Evolutionary conservation across 1,140 invertebrate genomes (phyloP).

Genomic region (Theocolax elegans): DNA sequence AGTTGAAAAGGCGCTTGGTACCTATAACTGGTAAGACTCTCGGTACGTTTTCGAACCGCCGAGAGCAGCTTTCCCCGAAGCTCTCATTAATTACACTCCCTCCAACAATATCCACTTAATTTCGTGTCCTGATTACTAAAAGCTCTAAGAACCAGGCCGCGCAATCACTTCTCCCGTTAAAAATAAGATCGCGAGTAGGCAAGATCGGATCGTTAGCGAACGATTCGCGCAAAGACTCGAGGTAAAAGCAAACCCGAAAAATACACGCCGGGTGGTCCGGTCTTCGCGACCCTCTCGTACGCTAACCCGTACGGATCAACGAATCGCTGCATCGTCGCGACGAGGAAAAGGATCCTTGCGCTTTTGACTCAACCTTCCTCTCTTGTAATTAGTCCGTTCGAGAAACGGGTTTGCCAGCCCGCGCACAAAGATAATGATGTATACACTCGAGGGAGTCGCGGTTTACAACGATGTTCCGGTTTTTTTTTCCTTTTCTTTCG

Average conservation of each 20-base stretch:
- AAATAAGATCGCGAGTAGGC: not conserved
- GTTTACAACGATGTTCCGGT: conserved; percentile 2
- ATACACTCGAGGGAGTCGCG: not conserved
- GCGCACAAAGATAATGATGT: conserved; percentile 12
- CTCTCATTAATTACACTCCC: not conserved
- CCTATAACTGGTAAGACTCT: no score
- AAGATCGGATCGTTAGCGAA: no score
- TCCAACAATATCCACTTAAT: not conserved
- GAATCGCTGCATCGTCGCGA: not conserved
- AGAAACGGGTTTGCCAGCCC: conserved; percentile 29
- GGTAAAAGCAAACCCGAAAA: not conserved
- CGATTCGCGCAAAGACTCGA: not conserved
- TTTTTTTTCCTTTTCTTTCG: not conserved
- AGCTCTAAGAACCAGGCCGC: not conserved
- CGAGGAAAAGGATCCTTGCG: not conserved
- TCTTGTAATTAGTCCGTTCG: conserved; percentile 24
- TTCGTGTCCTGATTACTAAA: not conserved
- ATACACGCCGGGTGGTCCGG: conserved; percentile 20
- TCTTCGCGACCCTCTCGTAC: not conserved
- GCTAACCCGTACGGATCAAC: not conserved
- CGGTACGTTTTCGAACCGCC: no score
- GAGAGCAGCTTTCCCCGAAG: not conserved
- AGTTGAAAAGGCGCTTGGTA: no score
- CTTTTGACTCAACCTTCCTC: not conserved
- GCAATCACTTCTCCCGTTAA: not conserved